These are phyloP conservation scores for Colossoma macropomum DNA, from an alignment of 2,113 vertebrate genomes.

Conservation along the genomic window DNA sequence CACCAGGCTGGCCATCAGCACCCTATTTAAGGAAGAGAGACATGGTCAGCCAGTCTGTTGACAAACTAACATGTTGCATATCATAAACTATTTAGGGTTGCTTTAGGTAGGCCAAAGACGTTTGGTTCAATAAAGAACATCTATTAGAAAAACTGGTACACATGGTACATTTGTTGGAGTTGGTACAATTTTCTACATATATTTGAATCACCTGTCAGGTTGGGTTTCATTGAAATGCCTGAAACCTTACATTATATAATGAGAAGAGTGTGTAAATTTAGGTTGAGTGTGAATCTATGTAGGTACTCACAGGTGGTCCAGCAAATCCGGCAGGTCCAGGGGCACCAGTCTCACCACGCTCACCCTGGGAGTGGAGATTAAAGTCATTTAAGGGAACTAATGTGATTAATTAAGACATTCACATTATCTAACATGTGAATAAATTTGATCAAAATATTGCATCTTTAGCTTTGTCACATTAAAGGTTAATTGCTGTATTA, in stretches of 20 bases:
- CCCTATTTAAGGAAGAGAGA: conserved; percentile 75
- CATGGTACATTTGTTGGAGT: too few species aligned
- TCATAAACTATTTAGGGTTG: neutral
- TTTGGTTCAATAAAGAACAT: neutral
- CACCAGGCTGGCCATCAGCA: conserved; percentile 84
- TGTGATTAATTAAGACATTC: neutral
- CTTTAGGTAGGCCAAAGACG: neutral
- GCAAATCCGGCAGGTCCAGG: conserved; percentile 96
- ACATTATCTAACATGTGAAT: neutral
- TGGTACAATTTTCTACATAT: neutral
- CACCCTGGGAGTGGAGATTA: conserved; percentile 79
- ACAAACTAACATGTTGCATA: neutral
- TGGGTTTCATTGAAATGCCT: too few species aligned
- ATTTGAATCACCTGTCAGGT: too few species aligned
- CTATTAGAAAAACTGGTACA: neutral
- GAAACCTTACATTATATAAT: too few species aligned
- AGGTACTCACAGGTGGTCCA: conserved; percentile 91
- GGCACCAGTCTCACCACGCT: conserved; percentile 92
- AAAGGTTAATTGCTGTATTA: too few species aligned
- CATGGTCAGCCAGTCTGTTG: neutral
- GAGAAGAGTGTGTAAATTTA: neutral
- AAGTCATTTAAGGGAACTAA: conserved; percentile 29
- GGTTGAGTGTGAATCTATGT: neutral
- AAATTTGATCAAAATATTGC: neutral
- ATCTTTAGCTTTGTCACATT: neutral